Evolutionary conservation across 1,140 invertebrate species (phyloP).

Genomic region (Geopemphigus sp.): DNA sequence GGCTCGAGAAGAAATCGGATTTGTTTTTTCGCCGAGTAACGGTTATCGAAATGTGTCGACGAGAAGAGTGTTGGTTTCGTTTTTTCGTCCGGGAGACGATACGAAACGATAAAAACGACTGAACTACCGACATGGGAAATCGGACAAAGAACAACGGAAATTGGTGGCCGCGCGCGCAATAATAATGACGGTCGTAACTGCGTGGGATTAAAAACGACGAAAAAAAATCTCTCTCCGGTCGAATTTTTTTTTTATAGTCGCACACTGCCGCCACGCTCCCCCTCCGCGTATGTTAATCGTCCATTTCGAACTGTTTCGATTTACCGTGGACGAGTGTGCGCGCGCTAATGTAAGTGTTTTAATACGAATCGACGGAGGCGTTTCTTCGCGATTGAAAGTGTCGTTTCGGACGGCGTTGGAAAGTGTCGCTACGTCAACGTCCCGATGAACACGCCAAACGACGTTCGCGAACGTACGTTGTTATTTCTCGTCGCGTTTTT

Average conservation of each 20-base stretch:
- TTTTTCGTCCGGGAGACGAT: background rate
- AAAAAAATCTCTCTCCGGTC: constrained; percentile 11
- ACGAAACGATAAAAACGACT: constrained; percentile 33
- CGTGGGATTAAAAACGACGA: background rate
- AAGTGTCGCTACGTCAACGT: no score
- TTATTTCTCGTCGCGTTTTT: no score
- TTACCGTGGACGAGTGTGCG: no score
- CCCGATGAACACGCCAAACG: no score
- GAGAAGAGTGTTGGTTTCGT: background rate
- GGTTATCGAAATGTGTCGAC: constrained; percentile 3
- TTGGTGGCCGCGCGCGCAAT: background rate
- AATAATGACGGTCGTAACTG: constrained; percentile 25
- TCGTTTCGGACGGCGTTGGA: no score
- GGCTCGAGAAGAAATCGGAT: background rate
- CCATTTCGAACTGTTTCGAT: no score
- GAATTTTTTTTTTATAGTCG: background rate
- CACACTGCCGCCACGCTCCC: no score
- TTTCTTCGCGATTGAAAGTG: no score
- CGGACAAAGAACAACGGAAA: constrained; percentile 31
- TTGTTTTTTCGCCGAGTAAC: background rate
- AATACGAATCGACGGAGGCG: no score
- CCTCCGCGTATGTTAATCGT: no score
- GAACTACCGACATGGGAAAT: constrained; percentile 44
- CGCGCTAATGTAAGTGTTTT: no score
- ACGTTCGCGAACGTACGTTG: no score